Base-by-base conservation (phyloP, 2,888 invertebrate species). In the Psylliodes chrysocephalus region DNA sequence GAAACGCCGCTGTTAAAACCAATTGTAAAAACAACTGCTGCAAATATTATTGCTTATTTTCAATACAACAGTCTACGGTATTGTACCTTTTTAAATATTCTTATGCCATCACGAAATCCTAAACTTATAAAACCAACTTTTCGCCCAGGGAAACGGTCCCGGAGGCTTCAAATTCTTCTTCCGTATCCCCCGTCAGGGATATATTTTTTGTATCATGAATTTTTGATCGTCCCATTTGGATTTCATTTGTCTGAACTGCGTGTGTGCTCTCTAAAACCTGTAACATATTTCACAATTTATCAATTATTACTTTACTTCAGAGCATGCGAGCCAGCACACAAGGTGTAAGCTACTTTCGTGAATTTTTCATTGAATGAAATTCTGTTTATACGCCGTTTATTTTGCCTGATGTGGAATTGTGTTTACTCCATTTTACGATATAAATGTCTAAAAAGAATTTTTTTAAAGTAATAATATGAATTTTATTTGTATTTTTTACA, bases 191-290 rank as follows among this genome's bases (percentile, higher is more conserved):
- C 51, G 2, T n/a, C n/a, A 33, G 51, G 51, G 33, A 33, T 51
- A 51, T 17, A 33, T 25, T 51, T 51, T 51, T 51, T 51, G 51
- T 30, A 25, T 51, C 51, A 33, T 51, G 18, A 51, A 51, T 51
- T 51, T 51, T 51, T 51, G 30, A 51, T 51, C 18, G 12, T 46
- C 51, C 49, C 51, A 33, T 33, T 18, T 51, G 51, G 33, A 51
- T 51, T 51, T 51, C 51, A 51, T 51, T 51, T 33, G 51, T 51
- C 51, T 33, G 17, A 51, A 51, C 7, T 51, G 51, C 51, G 51
- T 51, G 51, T 46, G 46, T 46, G n/a, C 5, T 25, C 17, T 14
- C 18, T 6, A 25, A 46, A 46, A 19, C 44, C 12, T 17, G 15
- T 7, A 44, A 44, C 46, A 25, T 46, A 46, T 46, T 46, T 46